A percentile compares a stretch with the other conserved stretches of the same genome.
Conservation (phyloP, 2,888 invertebrate genomes). For the Saturnia pavonia region DNA sequence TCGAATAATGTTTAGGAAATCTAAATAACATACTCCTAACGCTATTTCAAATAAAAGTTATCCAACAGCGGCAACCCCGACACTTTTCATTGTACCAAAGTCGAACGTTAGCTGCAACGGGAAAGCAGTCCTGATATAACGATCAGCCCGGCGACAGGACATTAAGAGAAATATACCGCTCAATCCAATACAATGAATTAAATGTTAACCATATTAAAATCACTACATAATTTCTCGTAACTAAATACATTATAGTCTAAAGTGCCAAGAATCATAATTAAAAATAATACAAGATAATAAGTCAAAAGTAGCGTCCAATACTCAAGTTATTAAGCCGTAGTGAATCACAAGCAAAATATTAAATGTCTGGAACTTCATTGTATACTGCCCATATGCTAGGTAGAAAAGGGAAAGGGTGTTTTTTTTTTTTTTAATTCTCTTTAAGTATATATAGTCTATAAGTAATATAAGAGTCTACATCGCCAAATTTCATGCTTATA, state of each 20-base stretch:
- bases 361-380: too few species aligned
- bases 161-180: conserved; percentile 14
- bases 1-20: background rate
- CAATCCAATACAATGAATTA: background rate
- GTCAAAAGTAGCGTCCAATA: too few species aligned
- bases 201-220: background rate
- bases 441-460: too few species aligned
- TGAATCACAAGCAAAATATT: too few species aligned
- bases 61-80: conserved; percentile 49
- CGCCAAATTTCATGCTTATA: too few species aligned
- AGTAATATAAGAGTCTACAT: too few species aligned
- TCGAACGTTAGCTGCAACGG: conserved; percentile 51
- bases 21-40: background rate
- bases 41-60: background rate
- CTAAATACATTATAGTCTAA: background rate
- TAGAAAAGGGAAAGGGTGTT: too few species aligned
- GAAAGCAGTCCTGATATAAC: conserved; percentile 43
- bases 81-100: conserved; percentile 46
- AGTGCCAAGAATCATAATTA: background rate
- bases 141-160: conserved; percentile 35
- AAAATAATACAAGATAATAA: too few species aligned
- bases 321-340: too few species aligned
- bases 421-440: too few species aligned
- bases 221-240: background rate
- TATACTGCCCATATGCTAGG: too few species aligned